Percentiles rank a stretch among this genome's conserved stretches.
phyloP scores from a whole-genome alignment of 2,888 invertebrate genomes.

The Meloe dianella region DNA sequence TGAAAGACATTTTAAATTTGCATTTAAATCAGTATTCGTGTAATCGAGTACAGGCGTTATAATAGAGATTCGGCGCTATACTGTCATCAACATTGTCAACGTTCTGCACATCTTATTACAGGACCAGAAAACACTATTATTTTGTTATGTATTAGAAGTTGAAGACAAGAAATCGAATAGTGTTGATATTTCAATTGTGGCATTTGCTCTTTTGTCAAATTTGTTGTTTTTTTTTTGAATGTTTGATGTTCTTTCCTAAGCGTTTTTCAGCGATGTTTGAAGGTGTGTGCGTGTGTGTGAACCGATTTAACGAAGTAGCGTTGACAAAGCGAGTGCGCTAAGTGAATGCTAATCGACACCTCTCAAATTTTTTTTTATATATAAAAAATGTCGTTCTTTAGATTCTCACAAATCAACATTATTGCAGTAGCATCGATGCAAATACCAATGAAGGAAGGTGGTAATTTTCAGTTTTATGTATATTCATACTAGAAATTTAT shows the following conservation, averaged over 20 bases:
- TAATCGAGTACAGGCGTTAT: constrained; percentile 54
- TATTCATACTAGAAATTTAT: not conserved
- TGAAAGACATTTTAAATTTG: constrained; percentile 60
- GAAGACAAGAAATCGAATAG: not conserved
- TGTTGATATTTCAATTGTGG: constrained; percentile 29
- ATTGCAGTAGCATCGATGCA: not conserved
- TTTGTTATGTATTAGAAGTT: not conserved
- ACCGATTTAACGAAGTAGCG: constrained; percentile 35
- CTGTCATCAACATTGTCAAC: constrained; percentile 1
- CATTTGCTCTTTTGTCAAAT: constrained; percentile 20
- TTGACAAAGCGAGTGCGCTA: constrained; percentile 32
- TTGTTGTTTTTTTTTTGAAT: constrained; percentile 18
- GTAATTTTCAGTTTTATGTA: not conserved
- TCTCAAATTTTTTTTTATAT: constrained; percentile 14
- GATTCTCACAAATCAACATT: constrained; percentile 14
- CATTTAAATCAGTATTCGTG: constrained; percentile 58
- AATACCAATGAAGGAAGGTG: not conserved
- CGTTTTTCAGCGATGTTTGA: constrained; percentile 35
- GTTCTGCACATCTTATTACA: constrained; percentile 28
- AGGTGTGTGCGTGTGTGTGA: constrained; percentile 34
- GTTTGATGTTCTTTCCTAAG: constrained; percentile 31
- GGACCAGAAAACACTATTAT: constrained; percentile 19
- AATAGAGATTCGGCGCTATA: constrained; percentile 34
- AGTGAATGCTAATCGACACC: constrained; percentile 36
- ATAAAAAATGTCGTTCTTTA: constrained; percentile 22